Conservation (phyloP, 2,888 invertebrate genomes). For the Abscondita cerata region DNA sequence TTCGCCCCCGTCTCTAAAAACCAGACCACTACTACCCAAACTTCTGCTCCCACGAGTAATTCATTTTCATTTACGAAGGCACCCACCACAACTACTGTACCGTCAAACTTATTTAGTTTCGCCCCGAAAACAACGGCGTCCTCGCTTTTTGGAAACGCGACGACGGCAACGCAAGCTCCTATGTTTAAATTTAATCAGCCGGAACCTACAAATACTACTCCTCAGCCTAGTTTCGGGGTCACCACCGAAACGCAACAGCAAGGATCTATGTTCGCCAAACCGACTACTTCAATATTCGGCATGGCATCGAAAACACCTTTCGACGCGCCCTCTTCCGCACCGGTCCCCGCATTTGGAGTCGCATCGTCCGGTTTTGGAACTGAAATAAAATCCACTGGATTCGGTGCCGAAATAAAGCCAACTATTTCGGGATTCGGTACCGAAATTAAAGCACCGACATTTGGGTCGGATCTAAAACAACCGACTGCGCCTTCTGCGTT, state of each 20-base stretch:
- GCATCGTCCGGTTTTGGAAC: constrained; percentile 7
- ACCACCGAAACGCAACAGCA: constrained; percentile 10
- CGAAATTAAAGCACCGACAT: not conserved
- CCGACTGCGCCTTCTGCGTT: constrained; percentile 30
- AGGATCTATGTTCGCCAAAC: constrained; percentile 14
- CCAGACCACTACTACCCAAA: not conserved
- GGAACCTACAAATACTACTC: constrained; percentile 15
- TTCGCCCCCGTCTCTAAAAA: not conserved
- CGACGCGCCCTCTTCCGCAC: constrained; percentile 1
- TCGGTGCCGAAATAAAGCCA: not conserved
- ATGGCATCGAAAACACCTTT: constrained; percentile 15
- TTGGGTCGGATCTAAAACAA: constrained; percentile 8
- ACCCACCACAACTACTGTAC: constrained; percentile 23
- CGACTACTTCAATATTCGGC: constrained; percentile 5
- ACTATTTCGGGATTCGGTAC: constrained; percentile 6
- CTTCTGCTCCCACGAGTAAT: not conserved
- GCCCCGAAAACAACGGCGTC: constrained; percentile 19
- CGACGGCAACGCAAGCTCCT: constrained; percentile 28
- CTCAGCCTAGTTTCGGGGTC: constrained; percentile 22
- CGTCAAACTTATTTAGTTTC: constrained; percentile 20
- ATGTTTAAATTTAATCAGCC: constrained; percentile 36
- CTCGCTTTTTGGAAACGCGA: constrained; percentile 39
- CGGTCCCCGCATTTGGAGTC: constrained; percentile 1
- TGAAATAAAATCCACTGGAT: constrained; percentile 6
- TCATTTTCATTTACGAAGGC: constrained; percentile 13